A percentile compares a stretch with the other conserved stretches of the same genome.
These are phyloP conservation scores for Anolis sagrei DNA, from an alignment of 2,113 vertebrate species.

Conservation along the genomic window DNA sequence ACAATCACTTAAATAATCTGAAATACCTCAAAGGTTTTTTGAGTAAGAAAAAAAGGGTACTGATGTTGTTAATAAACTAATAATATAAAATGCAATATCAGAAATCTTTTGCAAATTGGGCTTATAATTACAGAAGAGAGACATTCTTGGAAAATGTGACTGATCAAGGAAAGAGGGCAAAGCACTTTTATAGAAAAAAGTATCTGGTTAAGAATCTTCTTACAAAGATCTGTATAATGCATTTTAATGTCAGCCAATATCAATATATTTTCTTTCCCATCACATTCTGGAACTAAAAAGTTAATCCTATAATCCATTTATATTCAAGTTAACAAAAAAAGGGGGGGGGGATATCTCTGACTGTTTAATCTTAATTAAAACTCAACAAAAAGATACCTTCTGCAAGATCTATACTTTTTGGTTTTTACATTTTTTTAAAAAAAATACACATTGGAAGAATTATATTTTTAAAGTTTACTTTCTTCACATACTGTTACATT, in stretches of 20 bases:
- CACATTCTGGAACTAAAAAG: slow-evolving; percentile 35
- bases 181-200: rapidly evolving
- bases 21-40: neutral
- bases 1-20: neutral
- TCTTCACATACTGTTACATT: neutral
- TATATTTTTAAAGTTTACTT: neutral
- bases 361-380: slow-evolving; percentile 59
- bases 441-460: neutral
- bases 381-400: slow-evolving; percentile 27
- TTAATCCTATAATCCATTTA: slow-evolving; percentile 54
- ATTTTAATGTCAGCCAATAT: slow-evolving; percentile 7
- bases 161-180: neutral
- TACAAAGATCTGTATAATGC: neutral
- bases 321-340: slow-evolving; percentile 43
- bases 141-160: neutral
- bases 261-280: slow-evolving; percentile 20
- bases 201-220: rapidly evolving
- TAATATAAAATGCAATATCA: neutral
- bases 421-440: neutral
- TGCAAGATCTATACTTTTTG: slow-evolving; percentile 21
- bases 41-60: neutral
- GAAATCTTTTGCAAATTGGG: neutral
- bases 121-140: slow-evolving; percentile 12
- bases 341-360: slow-evolving; percentile 43
- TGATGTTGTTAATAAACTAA: neutral